Evolutionary conservation across 2,888 invertebrate genomes (phyloP).

Genomic region (Ferrisia virgata): DNA sequence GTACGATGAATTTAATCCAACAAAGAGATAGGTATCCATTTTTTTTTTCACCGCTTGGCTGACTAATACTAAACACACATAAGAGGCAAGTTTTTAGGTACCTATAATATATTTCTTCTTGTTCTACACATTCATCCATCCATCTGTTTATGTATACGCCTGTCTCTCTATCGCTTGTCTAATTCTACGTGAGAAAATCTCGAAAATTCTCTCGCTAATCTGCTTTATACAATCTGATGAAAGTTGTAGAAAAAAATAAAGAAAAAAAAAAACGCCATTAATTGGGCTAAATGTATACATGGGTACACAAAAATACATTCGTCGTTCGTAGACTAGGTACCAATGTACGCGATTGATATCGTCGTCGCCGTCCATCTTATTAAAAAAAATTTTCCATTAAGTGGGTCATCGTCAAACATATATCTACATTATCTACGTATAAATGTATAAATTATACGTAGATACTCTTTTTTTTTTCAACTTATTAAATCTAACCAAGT

Average conservation of each 20-base stretch:
- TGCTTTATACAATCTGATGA: not conserved
- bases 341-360: not conserved
- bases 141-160: not conserved
- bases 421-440: too few relatives aligned
- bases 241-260: not conserved
- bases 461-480: too few relatives aligned
- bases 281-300: not conserved
- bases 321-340: too few relatives aligned
- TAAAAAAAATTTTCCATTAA: not conserved
- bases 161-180: not conserved
- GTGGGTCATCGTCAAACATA: not conserved
- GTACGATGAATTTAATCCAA: too few relatives aligned
- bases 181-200: not conserved
- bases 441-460: too few relatives aligned
- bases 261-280: not conserved
- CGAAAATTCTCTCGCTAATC: not conserved
- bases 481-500: too few relatives aligned
- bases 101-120: too few relatives aligned
- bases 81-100: too few relatives aligned
- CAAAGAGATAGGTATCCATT: too few relatives aligned
- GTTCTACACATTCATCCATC: not conserved
- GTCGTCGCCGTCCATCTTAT: not conserved
- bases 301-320: not conserved
- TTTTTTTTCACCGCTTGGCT: too few relatives aligned
- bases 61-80: too few relatives aligned